Conservation (phyloP, 2,797 vertebrate genomes). For the Enteromius argenteus region DNA sequence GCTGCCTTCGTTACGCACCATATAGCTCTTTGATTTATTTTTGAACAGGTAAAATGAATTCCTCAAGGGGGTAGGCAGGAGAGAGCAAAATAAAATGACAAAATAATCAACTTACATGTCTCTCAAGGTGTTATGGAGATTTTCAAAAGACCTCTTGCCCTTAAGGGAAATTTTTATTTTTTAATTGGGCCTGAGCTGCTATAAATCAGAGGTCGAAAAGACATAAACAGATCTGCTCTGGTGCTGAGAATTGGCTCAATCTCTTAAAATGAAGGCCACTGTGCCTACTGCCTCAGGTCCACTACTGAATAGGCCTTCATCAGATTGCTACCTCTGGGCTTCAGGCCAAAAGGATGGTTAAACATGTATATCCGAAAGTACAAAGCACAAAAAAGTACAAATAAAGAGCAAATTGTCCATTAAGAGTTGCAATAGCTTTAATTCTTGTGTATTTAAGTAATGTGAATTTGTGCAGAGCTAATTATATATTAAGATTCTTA, state of each 20-base stretch:
- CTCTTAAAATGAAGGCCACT: slow-evolving; percentile 1
- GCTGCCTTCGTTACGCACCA: background rate
- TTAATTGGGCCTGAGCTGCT: slow-evolving; percentile 43
- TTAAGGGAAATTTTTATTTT: slow-evolving; percentile 12
- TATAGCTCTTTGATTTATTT: slow-evolving; percentile 1
- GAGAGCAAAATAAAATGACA: background rate
- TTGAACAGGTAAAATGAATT: background rate
- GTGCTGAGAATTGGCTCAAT: background rate
- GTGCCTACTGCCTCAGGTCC: slow-evolving; percentile 13
- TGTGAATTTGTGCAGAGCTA: slow-evolving; percentile 1
- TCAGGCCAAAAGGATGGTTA: background rate
- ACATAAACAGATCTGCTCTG: background rate
- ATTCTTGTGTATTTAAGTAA: background rate
- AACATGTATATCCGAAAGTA: background rate
- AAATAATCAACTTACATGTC: background rate
- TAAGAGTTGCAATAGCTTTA: background rate
- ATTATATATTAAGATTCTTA: slow-evolving; percentile 11
- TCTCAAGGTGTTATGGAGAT: background rate
- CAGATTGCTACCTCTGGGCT: background rate
- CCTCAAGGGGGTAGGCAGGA: background rate
- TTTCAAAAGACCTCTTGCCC: background rate
- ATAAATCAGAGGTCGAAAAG: slow-evolving; percentile 17
- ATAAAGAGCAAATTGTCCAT: background rate
- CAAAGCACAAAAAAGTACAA: background rate
- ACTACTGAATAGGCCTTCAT: background rate